phyloP scores from a whole-genome alignment of 1,140 invertebrate species.

The Lanistes nyassanus region DNA sequence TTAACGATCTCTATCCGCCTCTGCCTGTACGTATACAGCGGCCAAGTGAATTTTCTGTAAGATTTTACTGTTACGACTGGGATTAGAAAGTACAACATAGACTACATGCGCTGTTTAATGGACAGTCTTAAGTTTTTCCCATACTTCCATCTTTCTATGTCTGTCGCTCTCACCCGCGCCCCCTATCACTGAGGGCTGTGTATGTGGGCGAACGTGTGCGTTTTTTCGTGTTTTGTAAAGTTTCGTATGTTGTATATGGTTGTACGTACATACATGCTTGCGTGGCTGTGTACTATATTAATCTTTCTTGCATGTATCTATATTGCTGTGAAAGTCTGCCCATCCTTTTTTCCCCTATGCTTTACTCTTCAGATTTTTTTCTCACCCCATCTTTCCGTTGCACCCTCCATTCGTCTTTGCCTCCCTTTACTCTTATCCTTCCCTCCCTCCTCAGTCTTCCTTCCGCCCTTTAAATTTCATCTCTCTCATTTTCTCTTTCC shows the following conservation, averaged over 20 bases:
- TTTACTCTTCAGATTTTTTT: too few relatives aligned
- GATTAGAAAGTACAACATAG: too few relatives aligned
- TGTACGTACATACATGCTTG: neutral
- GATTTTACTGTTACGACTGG: too few relatives aligned
- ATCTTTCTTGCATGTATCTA: neutral
- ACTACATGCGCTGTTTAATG: too few relatives aligned
- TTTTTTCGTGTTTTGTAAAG: neutral
- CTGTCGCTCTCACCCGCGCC: neutral
- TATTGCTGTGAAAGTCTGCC: too few relatives aligned
- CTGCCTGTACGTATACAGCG: neutral
- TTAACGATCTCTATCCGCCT: neutral
- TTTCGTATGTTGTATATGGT: neutral
- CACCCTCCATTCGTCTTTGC: neutral
- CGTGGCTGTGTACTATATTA: neutral
- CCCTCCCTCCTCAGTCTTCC: neutral
- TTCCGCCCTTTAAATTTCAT: neutral
- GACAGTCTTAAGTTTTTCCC: too few relatives aligned
- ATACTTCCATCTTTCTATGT: neutral
- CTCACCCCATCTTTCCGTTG: too few relatives aligned
- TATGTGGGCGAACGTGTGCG: neutral
- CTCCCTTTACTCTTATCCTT: neutral
- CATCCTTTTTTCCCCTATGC: too few relatives aligned
- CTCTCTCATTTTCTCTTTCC: conserved; percentile 9
- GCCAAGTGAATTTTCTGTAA: too few relatives aligned
- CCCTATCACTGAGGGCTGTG: neutral